A percentile compares a stretch with the other conserved stretches of the same genome.
phyloP scores from a whole-genome alignment of 2,888 invertebrate genomes.

The Drosophila prolongata region DNA sequence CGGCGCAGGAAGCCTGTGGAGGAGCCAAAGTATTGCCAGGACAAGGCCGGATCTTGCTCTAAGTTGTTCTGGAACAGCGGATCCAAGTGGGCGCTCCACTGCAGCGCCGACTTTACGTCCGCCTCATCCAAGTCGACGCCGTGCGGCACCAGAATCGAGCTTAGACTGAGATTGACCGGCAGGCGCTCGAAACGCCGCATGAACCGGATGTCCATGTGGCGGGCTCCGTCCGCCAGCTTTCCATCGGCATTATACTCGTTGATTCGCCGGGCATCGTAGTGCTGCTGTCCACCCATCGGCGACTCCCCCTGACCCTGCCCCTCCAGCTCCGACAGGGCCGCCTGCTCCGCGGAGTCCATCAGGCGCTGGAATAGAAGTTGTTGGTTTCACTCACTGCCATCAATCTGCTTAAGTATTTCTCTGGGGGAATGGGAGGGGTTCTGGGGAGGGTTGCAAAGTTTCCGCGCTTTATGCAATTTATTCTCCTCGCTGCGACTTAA shows the following conservation, averaged over 20 bases:
- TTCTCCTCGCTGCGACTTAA: conserved; percentile 60
- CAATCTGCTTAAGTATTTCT: conserved; percentile 63
- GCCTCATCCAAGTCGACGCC: conserved; percentile 85
- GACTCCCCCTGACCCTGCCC: conserved; percentile 70
- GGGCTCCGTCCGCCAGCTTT: conserved; percentile 88
- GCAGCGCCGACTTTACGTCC: conserved; percentile 94
- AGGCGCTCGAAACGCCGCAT: conserved; percentile 94
- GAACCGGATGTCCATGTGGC: conserved; percentile 89
- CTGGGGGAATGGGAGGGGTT: conserved; percentile 2
- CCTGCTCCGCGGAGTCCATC: conserved; percentile 96
- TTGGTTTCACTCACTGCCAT: conserved; percentile 35
- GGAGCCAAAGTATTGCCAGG: conserved; percentile 99
- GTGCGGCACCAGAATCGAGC: conserved; percentile 94
- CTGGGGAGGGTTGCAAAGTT: conserved; percentile 48
- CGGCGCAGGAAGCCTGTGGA: conserved; percentile 97
- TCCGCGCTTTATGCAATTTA: conserved; percentile 74
- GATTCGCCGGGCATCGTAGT: conserved; percentile 92
- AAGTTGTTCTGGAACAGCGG: conserved; percentile 95
- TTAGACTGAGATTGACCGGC: conserved; percentile 92
- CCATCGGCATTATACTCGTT: conserved; percentile 92
- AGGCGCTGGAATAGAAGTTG: conserved; percentile 87
- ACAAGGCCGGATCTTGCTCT: conserved; percentile 94
- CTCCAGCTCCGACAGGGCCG: conserved; percentile 90
- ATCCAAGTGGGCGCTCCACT: conserved; percentile 97
- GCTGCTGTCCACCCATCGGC: conserved; percentile 82